phyloP scores from a whole-genome alignment of 2,113 vertebrate species.

The Mandrillus leucophaeus region DNA sequence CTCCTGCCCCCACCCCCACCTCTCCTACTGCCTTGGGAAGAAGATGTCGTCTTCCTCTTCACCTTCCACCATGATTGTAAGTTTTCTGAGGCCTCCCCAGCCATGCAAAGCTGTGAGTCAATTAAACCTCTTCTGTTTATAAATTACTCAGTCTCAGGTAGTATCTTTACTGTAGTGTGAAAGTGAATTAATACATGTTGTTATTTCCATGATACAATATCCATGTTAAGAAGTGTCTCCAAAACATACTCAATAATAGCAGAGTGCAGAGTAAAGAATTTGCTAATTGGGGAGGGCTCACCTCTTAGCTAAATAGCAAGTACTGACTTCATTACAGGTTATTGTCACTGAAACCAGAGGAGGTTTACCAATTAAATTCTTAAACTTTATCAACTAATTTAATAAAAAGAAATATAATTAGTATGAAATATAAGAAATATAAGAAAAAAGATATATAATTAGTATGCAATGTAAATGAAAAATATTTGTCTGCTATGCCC shows the following conservation, averaged over 20 bases:
- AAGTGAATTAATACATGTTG: neutral
- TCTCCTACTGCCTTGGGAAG: no score
- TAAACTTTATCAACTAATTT: neutral
- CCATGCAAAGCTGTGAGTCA: no score
- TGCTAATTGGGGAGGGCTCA: neutral
- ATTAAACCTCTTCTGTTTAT: no score
- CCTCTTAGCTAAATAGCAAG: neutral
- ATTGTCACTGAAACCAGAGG: neutral
- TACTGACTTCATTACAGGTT: neutral
- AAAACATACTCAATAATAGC: neutral
- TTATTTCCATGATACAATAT: neutral
- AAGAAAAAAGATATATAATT: neutral
- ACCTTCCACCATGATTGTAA: no score
- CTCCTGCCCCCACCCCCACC: no score
- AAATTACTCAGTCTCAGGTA: no score
- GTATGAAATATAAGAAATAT: neutral
- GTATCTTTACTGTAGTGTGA: no score
- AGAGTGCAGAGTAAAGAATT: accelerated
- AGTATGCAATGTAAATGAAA: neutral
- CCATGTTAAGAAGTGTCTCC: neutral
- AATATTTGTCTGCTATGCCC: neutral
- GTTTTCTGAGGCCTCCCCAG: no score
- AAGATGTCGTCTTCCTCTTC: no score
- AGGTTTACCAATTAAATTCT: neutral
- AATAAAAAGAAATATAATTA: neutral